phyloP scores from a whole-genome alignment of 2,797 vertebrate genomes.

The Natrix natrix region DNA sequence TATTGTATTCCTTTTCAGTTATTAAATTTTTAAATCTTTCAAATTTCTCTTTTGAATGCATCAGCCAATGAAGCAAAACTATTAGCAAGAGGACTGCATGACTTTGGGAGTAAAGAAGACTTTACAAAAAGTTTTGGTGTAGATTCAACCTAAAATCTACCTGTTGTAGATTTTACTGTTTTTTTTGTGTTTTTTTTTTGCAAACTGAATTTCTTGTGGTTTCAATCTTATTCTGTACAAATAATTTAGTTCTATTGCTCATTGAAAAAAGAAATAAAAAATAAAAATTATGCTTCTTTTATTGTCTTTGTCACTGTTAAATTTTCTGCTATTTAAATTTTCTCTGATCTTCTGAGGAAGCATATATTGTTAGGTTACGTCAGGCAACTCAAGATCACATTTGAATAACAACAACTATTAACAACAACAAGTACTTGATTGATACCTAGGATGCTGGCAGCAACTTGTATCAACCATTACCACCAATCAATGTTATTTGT shows the following conservation, averaged over 20 bases:
- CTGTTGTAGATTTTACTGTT: background rate
- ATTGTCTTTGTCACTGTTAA: background rate
- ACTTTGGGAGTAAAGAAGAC: background rate
- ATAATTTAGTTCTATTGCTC: background rate
- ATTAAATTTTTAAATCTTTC: background rate
- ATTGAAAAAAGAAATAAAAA: background rate
- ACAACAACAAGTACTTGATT: no score
- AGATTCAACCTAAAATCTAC: background rate
- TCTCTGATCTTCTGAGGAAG: background rate
- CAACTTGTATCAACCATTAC: no score
- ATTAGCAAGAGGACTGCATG: background rate
- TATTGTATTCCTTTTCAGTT: background rate
- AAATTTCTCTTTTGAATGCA: no score
- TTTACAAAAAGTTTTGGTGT: background rate
- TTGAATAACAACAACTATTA: background rate
- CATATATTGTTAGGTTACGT: background rate
- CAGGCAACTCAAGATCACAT: background rate
- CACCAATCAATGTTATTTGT: no score
- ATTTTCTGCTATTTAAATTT: background rate
- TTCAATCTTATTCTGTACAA: background rate
- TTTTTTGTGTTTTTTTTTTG: background rate
- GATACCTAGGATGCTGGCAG: no score
- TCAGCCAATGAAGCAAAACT: background rate
- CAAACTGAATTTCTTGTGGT: background rate
- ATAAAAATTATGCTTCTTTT: background rate